Conservation (phyloP, 2,113 vertebrate species). For the Benitochromis conjunctus region DNA sequence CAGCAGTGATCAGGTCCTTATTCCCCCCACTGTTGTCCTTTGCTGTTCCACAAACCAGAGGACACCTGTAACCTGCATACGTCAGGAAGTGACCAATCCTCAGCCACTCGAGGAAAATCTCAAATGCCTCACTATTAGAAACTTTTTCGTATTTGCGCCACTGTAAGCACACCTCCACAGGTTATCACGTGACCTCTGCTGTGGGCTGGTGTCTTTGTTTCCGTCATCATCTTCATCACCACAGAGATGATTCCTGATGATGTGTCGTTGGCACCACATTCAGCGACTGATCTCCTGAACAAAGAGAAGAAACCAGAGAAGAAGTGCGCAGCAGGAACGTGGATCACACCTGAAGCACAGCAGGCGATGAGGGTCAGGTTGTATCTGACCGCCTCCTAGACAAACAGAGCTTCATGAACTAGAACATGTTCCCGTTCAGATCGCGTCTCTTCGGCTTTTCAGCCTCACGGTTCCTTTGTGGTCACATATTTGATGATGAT, state of each 20-base stretch:
- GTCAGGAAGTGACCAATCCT: neutral
- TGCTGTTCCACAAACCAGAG: neutral
- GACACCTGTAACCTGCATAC: neutral
- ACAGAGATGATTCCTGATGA: neutral
- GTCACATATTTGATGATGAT: too few species aligned
- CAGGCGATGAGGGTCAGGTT: neutral
- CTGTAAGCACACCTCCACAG: neutral
- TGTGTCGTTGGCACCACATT: neutral
- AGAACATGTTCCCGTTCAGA: neutral
- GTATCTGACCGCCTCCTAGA: rapidly evolving
- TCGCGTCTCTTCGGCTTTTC: neutral
- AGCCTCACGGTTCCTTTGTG: neutral
- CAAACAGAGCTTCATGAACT: neutral
- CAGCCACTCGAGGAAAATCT: neutral
- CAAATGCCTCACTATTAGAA: neutral
- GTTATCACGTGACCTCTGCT: neutral
- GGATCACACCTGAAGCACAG: neutral
- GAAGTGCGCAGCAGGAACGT: neutral
- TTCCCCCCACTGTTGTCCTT: neutral
- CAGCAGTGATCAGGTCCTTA: neutral
- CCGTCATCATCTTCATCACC: neutral
- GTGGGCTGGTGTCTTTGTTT: neutral
- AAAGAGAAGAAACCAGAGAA: neutral
- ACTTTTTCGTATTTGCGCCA: neutral
- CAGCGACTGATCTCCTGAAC: neutral